Evolutionary conservation across 1,140 invertebrate genomes (phyloP).

Genomic region (Yoshiicerus persimilis): DNA sequence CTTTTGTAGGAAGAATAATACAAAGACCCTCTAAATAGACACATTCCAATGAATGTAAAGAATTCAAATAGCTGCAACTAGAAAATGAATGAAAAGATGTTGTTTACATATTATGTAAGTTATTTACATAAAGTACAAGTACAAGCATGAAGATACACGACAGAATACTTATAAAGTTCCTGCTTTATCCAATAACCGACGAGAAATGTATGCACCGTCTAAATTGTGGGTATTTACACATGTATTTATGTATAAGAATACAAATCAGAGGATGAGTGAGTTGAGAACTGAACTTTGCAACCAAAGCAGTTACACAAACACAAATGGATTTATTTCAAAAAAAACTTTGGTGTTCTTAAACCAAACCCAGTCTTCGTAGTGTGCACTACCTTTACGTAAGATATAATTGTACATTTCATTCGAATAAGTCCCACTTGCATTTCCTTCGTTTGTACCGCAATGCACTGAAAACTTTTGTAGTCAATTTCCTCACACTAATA

Average conservation of each 20-base stretch:
- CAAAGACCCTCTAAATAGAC: neutral
- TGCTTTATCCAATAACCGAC: neutral
- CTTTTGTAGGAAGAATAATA: too few species aligned
- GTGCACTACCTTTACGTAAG: neutral
- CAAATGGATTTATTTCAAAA: neutral
- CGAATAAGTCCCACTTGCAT: too few species aligned
- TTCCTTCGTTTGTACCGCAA: too few species aligned
- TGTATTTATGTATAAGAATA: neutral
- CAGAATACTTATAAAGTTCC: neutral
- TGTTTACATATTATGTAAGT: neutral
- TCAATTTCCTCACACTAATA: too few species aligned
- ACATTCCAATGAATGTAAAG: neutral
- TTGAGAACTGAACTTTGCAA: neutral
- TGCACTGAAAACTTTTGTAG: too few species aligned
- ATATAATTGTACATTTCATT: too few species aligned
- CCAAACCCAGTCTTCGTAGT: too few species aligned
- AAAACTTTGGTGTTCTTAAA: too few species aligned
- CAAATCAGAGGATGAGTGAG: neutral
- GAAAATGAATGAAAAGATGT: neutral
- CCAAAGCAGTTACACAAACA: neutral
- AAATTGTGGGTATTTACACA: neutral
- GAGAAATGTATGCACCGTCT: too few species aligned
- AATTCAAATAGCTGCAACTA: neutral
- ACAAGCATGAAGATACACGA: neutral
- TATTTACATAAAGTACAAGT: neutral